Conservation (phyloP, 2,113 vertebrate species). For the Dicerorhinus sumatrensis region DNA sequence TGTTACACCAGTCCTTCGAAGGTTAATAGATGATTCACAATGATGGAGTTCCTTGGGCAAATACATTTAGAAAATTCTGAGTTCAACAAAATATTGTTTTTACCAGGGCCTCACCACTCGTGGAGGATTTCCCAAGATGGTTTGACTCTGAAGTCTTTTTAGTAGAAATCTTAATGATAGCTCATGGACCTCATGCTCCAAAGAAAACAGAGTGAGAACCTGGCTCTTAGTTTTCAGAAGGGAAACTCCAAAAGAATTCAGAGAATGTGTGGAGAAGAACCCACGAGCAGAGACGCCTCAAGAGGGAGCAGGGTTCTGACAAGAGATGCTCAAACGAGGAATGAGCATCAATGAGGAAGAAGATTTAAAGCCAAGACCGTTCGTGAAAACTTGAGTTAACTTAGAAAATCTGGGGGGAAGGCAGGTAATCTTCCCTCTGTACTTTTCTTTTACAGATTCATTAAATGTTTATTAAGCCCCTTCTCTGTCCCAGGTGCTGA, state of each 20-base stretch:
- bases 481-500: background rate
- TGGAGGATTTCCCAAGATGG: background rate
- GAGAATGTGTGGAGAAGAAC: background rate
- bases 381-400: background rate
- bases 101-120: fast-evolving
- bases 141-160: background rate
- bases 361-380: background rate
- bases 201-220: background rate
- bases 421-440: too few species aligned
- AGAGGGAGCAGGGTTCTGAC: background rate
- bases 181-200: fast-evolving
- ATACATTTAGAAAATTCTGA: background rate
- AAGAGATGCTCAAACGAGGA: fast-evolving
- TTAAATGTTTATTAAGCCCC: background rate
- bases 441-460: background rate
- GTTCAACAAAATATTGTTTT: background rate
- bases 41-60: background rate
- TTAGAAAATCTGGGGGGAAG: fast-evolving
- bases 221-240: background rate
- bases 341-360: background rate
- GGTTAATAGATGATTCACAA: background rate
- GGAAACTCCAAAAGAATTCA: background rate
- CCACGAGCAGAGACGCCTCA: background rate
- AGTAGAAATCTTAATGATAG: background rate
- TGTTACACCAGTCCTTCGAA: background rate